phyloP scores from a whole-genome alignment of 2,113 vertebrate species.

The Prunella fulvescens region DNA sequence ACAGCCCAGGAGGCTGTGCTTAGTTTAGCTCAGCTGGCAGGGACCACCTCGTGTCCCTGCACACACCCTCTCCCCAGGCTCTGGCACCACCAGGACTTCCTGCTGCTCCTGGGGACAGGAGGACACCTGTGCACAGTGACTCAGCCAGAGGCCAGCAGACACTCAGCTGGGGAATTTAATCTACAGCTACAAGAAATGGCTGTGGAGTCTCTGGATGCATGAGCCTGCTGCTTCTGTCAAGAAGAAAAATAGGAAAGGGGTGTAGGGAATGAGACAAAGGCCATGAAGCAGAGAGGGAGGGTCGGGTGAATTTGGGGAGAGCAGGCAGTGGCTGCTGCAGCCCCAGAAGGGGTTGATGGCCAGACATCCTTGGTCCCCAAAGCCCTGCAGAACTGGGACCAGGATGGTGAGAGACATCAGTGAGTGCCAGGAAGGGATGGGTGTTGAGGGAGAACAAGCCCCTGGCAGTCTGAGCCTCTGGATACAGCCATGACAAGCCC shows the following conservation, averaged over 20 bases:
- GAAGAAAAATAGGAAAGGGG: conserved; percentile 59
- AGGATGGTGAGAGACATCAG: background rate
- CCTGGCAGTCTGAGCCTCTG: background rate
- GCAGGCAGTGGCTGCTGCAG: background rate
- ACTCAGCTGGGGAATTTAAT: conserved; percentile 19
- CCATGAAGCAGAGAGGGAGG: background rate
- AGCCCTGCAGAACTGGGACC: background rate
- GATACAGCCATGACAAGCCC: background rate
- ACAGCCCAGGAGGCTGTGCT: background rate
- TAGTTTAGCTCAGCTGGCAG: background rate
- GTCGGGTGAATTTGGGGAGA: background rate
- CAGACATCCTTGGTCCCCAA: background rate
- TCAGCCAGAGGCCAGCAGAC: background rate
- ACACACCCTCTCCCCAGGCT: background rate
- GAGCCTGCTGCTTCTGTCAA: conserved; percentile 28
- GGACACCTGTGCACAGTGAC: background rate
- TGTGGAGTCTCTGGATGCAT: conserved; percentile 7
- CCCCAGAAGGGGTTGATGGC: background rate
- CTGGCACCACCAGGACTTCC: background rate
- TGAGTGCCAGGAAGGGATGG: background rate
- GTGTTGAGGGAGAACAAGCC: background rate
- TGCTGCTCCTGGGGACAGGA: background rate
- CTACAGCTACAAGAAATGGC: conserved; percentile 11
- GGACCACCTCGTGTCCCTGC: rapidly evolving
- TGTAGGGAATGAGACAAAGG: conserved; percentile 12